Conservation (phyloP, 2,888 invertebrate genomes). For the Lycocerus yunnanus region DNA sequence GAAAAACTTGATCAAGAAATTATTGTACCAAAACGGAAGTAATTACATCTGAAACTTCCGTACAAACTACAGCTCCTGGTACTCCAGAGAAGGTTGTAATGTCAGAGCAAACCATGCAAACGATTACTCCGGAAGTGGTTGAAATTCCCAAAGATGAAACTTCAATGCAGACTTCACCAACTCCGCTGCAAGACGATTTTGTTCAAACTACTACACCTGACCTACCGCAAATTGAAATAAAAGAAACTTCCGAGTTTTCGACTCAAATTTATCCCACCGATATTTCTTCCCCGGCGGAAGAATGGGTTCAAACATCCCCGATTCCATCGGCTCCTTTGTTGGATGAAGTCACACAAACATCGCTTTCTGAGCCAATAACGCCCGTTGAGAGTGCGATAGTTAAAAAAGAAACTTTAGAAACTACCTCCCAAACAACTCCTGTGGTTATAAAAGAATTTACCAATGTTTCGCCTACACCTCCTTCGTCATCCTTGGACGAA, state of each 20-base stretch:
- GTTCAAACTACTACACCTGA: constrained; percentile 56
- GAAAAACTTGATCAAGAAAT: constrained; percentile 40
- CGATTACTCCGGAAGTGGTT: constrained; percentile 42
- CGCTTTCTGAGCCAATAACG: constrained; percentile 24
- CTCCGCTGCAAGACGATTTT: constrained; percentile 47
- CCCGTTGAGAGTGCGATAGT: neutral
- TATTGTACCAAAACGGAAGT: constrained; percentile 20
- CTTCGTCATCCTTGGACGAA: constrained; percentile 51
- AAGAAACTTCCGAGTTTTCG: constrained; percentile 41
- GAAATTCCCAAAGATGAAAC: constrained; percentile 46
- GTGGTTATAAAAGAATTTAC: constrained; percentile 51
- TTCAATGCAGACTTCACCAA: constrained; percentile 49
- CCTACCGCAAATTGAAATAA: constrained; percentile 15
- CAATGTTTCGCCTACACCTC: constrained; percentile 26
- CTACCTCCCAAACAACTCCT: constrained; percentile 64
- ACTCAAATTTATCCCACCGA: constrained; percentile 41
- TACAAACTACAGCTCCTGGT: constrained; percentile 54
- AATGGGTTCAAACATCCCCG: constrained; percentile 59
- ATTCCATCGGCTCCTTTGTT: constrained; percentile 43
- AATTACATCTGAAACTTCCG: constrained; percentile 52
- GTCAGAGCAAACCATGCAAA: constrained; percentile 49
- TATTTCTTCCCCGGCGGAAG: constrained; percentile 36
- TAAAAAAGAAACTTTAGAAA: constrained; percentile 50
- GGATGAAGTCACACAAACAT: constrained; percentile 37
- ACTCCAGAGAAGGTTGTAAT: constrained; percentile 41